Evolutionary conservation across 2,113 vertebrate species (phyloP).

Genomic region (Epinephelus fuscoguttatus): DNA sequence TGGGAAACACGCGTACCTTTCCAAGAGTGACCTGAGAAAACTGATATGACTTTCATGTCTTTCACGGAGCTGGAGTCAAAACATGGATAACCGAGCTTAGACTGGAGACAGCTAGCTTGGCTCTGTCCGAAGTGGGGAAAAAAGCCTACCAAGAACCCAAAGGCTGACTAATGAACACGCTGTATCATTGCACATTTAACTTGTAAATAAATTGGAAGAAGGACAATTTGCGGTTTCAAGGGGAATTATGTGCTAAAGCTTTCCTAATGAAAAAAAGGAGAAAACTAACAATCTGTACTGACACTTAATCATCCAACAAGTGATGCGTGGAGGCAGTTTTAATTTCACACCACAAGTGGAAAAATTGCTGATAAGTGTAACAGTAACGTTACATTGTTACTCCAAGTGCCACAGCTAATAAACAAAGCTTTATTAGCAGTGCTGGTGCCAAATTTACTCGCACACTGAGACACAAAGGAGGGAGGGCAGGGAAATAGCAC

Average conservation of each 20-base stretch:
- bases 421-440: not conserved
- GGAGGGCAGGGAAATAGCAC: not conserved
- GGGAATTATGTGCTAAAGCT: not conserved
- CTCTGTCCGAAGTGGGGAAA: slow-evolving; percentile 16
- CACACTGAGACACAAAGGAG: not conserved
- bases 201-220: slow-evolving; percentile 10
- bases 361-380: not conserved
- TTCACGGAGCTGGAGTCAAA: slow-evolving; percentile 12
- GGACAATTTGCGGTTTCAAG: slow-evolving; percentile 8
- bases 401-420: not conserved
- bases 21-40: slow-evolving; percentile 16
- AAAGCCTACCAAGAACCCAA: not conserved
- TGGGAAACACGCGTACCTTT: slow-evolving; percentile 2
- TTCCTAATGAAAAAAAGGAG: not conserved
- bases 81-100: slow-evolving; percentile 25
- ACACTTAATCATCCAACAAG: not conserved
- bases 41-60: slow-evolving; percentile 18
- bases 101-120: slow-evolving; percentile 4
- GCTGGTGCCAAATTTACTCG: not conserved
- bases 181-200: slow-evolving; percentile 1
- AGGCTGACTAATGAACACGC: slow-evolving; percentile 1
- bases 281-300: not conserved
- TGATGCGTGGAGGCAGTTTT: not conserved
- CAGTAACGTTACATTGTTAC: not conserved
- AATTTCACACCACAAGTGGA: not conserved